phyloP scores from a whole-genome alignment of 2,113 vertebrate genomes.

The Noctilio leporinus region DNA sequence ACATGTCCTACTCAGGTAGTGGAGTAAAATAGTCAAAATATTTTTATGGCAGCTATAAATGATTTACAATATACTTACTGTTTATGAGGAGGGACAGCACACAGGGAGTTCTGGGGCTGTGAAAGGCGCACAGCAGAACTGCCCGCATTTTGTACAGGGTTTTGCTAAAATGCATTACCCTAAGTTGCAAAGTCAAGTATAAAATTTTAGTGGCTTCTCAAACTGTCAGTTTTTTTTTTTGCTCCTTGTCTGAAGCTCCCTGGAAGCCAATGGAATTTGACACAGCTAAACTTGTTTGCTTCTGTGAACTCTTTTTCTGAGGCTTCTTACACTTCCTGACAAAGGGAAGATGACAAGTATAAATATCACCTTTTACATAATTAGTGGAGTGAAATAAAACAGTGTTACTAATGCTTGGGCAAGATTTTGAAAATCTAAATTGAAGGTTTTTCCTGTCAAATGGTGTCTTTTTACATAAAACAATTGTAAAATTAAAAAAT shows the following conservation, averaged over 20 bases:
- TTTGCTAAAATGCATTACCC: conserved; percentile 48
- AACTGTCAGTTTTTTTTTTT: conserved; percentile 23
- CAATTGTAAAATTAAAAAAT: not conserved
- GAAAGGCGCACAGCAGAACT: not conserved
- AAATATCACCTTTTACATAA: conserved; percentile 1
- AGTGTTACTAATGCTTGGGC: not conserved
- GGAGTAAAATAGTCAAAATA: conserved; percentile 66
- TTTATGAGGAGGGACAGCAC: not conserved
- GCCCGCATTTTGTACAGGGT: not conserved
- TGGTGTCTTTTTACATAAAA: not conserved
- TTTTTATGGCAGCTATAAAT: conserved; percentile 72
- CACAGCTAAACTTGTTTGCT: not conserved
- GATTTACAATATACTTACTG: conserved; percentile 61
- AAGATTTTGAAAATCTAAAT: not conserved
- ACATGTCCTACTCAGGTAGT: conserved; percentile 57
- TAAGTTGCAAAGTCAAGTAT: conserved; percentile 35
- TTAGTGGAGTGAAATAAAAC: not conserved
- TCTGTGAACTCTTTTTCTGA: not conserved
- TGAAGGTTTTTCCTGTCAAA: not conserved
- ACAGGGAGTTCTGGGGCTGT: conserved; percentile 15
- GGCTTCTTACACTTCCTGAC: not conserved
- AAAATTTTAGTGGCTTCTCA: conserved; percentile 53
- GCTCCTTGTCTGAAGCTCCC: conserved; percentile 17
- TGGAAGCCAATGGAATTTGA: not conserved
- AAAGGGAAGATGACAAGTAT: not conserved